Percentiles rank a stretch among this genome's conserved stretches.
These are phyloP conservation scores for Solenodon paradoxus DNA, from an alignment of 2,113 vertebrate genomes.

Conservation along the genomic window DNA sequence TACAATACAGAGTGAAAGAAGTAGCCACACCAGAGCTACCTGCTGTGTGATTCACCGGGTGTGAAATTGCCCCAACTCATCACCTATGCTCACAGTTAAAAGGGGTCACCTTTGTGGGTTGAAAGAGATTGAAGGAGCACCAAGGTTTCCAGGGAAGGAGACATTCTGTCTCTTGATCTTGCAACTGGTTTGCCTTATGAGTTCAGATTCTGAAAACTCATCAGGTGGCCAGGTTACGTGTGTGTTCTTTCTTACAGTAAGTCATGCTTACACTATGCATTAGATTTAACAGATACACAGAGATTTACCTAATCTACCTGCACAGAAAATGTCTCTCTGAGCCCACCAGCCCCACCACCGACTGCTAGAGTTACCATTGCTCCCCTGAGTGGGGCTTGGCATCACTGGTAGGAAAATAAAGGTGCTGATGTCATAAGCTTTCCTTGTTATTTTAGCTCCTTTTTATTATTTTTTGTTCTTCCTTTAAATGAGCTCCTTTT, in stretches of 20 bases:
- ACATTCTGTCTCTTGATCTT: not conserved
- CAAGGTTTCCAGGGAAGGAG: fast-evolving
- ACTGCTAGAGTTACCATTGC: not conserved
- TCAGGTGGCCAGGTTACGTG: no score
- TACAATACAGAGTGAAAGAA: fast-evolving
- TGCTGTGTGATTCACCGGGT: not conserved
- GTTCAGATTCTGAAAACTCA: not conserved
- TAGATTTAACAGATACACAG: not conserved
- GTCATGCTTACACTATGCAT: not conserved
- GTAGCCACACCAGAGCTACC: not conserved
- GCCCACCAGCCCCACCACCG: not conserved
- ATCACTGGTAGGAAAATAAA: not conserved
- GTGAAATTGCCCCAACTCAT: fast-evolving
- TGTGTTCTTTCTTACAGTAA: not conserved
- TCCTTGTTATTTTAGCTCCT: conserved; percentile 48
- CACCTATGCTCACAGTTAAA: not conserved
- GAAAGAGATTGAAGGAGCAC: no score
- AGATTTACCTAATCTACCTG: not conserved
- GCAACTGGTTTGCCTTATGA: not conserved
- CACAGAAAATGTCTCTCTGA: not conserved
- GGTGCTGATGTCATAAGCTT: conserved; percentile 14
- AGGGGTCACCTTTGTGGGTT: no score
- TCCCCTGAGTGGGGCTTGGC: not conserved
- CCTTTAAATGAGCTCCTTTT: conserved; percentile 51
- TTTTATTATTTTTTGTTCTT: conserved; percentile 63